phyloP scores from a whole-genome alignment of 64 coral and sea anemone species.

The Pachyseris speciosa region DNA sequence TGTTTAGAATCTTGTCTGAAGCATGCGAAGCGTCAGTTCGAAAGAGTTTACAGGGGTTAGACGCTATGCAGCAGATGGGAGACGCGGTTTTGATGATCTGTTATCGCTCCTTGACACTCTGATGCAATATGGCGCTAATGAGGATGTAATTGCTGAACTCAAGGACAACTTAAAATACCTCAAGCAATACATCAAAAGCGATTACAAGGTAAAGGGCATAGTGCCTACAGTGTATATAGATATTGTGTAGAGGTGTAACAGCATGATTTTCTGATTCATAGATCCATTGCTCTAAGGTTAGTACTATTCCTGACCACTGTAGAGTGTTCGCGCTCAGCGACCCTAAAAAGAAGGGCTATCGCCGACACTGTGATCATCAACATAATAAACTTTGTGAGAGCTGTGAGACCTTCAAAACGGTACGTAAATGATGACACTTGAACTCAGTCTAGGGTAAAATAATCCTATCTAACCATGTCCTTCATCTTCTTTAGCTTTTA shows the following conservation, averaged over 20 bases:
- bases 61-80: not conserved
- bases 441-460: too few relatives aligned
- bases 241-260: not conserved
- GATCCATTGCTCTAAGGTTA: not conserved
- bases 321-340: slow-evolving; percentile 15
- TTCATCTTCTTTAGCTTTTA: too few relatives aligned
- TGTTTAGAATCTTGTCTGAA: slow-evolving; percentile 4
- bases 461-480: too few relatives aligned
- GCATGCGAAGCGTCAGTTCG: not conserved
- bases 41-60: not conserved
- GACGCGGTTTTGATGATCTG: slow-evolving; percentile 27
- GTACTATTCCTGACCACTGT: not conserved
- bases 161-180: slow-evolving; percentile 15
- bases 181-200: slow-evolving; percentile 46
- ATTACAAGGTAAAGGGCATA: slow-evolving; percentile 8
- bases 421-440: not conserved
- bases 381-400: not conserved
- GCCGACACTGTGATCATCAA: not conserved
- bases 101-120: slow-evolving; percentile 5
- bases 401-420: slow-evolving; percentile 18
- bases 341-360: slow-evolving; percentile 16
- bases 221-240: not conserved
- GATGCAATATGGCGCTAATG: not conserved
- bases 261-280: not conserved
- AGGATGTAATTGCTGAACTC: not conserved